Conservation (phyloP, 2,888 invertebrate species). For the Melieria omissa region DNA sequence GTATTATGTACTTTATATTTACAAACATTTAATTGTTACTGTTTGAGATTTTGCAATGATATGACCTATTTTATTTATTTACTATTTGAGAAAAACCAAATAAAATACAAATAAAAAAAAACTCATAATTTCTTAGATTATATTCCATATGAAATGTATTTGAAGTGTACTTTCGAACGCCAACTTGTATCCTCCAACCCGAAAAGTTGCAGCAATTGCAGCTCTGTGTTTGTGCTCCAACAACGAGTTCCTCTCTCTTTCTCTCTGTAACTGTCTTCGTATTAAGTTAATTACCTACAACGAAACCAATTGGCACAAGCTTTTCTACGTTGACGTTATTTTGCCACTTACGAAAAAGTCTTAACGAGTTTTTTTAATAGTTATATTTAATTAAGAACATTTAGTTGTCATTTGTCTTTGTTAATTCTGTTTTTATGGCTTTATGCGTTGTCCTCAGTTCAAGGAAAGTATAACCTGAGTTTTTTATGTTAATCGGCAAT, state of each 20-base stretch:
- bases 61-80: neutral
- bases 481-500: too few relatives aligned
- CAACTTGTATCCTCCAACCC: neutral
- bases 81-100: neutral
- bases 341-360: neutral
- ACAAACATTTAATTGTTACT: neutral
- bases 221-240: neutral
- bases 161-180: neutral
- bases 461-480: too few relatives aligned
- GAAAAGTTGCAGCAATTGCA: neutral
- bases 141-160: neutral
- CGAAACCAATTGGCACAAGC: neutral
- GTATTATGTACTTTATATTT: neutral
- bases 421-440: too few relatives aligned
- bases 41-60: conserved; percentile 9
- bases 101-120: neutral
- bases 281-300: neutral
- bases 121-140: neutral
- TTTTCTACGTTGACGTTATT: neutral
- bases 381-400: too few relatives aligned
- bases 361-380: too few relatives aligned
- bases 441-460: too few relatives aligned
- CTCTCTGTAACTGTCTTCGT: neutral
- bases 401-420: too few relatives aligned
- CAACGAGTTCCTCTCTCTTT: neutral